Evolutionary conservation across 1,140 invertebrate species (phyloP).

Genomic region (Schmidtea mediterranea): DNA sequence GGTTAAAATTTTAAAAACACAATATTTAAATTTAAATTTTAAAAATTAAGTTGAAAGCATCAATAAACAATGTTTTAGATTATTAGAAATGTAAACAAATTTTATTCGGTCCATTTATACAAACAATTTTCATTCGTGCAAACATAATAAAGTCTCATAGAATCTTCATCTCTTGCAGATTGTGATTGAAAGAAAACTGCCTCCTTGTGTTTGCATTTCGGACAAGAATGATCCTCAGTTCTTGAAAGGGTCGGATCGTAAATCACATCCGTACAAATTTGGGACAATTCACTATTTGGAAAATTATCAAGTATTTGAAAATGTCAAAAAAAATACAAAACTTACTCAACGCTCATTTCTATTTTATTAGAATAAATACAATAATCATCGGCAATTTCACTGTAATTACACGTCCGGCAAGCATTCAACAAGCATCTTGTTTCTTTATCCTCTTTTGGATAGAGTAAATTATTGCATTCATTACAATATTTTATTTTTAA

Average conservation of each 20-base stretch:
- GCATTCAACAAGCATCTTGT: conserved; percentile 75
- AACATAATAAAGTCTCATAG: conserved; percentile 96
- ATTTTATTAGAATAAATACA: conserved; percentile 99
- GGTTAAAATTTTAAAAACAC: too few relatives aligned
- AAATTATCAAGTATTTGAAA: too few relatives aligned
- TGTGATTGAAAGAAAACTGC: conserved; percentile 79
- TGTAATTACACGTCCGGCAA: conserved; percentile 85
- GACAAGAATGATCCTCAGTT: conserved; percentile 89
- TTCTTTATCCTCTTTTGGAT: conserved; percentile 94
- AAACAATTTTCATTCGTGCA: conserved; percentile 71
- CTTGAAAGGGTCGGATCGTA: conserved; percentile 86
- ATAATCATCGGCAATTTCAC: conserved; percentile 75
- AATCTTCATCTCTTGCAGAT: conserved; percentile 75
- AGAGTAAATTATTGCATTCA: conserved; percentile 78
- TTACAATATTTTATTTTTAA: not conserved
- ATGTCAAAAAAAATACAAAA: too few relatives aligned
- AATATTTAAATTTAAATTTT: too few relatives aligned
- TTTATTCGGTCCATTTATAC: conserved; percentile 89
- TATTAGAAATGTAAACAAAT: too few relatives aligned
- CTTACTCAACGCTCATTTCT: conserved; percentile 96
- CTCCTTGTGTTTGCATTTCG: conserved; percentile 67
- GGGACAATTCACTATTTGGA: not conserved
- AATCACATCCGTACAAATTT: conserved; percentile 47
- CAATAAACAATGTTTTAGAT: too few relatives aligned
- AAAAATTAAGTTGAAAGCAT: too few relatives aligned